Base-by-base conservation (phyloP, 2,797 vertebrate species). In the Acipenser transmontanus region DNA sequence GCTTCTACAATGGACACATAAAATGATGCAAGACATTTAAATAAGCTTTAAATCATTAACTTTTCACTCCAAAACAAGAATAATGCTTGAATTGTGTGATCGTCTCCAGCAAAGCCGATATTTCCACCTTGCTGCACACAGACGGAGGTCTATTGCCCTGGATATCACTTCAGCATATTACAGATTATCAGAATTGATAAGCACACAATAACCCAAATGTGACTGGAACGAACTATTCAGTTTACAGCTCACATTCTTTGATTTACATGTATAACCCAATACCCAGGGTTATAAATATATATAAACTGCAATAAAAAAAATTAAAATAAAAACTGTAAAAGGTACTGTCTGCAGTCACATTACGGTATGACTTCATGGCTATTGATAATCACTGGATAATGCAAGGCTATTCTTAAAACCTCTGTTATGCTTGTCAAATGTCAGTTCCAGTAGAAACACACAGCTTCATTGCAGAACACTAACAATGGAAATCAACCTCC, bases 111-210 rank as follows among this genome's bases (percentile, higher is more conserved):
- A 20, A 34, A 49, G 59, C n/a, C 48, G 34, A 7, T 48, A 70
- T 49, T 62, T 20, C 50, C n/a, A 7, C 7, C 50, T 61, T 60
- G 54, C 62, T 61, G 14, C 9, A 20, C 10, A 20, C 59, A 64
- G 61, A 52, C 47, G 34, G 66, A 50, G 62, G 49, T 59, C 6
- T 62, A 50, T 64, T 59, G 50, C 52, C 51, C 66, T 59, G 13
- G 47, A 61, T 52, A 67, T 67, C 14, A 61, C 20, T 67, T 67
- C 49, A 59, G 47, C 47, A 52, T 50, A 61, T 34, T 52, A 62
- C 51, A 70, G 68, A 73, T 68, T 60, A 68, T 65, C 60, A 57
- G 17, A 62, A 61, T 65, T 59, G 50, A 72, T 72, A 68, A 68
- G 50, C 63, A 65, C 62, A 72, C 63, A 68, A 73, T 70, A 64